Conservation (phyloP, 2,113 vertebrate species). For the Lonchura striata region DNA sequence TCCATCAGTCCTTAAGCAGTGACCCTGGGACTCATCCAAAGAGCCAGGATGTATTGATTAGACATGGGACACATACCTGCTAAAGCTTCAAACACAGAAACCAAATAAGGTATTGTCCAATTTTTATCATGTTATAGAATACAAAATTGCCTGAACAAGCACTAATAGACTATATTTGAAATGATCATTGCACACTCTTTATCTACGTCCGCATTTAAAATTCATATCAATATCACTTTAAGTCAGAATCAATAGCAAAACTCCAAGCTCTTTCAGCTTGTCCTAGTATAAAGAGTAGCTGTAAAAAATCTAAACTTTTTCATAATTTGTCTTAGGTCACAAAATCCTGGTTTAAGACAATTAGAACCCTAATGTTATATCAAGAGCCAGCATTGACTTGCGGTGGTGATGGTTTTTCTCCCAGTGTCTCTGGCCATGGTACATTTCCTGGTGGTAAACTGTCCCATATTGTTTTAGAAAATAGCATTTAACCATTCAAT, state of each 20-base stretch:
- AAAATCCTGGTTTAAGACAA: neutral
- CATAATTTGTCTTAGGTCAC: neutral
- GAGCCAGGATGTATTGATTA: neutral
- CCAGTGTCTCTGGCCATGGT: neutral
- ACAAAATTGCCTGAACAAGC: slow-evolving; percentile 26
- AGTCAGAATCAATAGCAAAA: slow-evolving; percentile 27
- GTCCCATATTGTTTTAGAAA: neutral
- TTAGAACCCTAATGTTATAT: neutral
- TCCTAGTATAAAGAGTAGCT: neutral
- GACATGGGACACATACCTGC: neutral
- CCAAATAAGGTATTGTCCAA: neutral
- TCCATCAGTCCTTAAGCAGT: slow-evolving; percentile 2
- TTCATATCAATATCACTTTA: slow-evolving; percentile 34
- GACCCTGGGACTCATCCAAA: neutral
- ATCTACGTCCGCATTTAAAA: neutral
- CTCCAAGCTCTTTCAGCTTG: neutral
- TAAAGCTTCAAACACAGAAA: neutral
- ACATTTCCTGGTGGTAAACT: neutral
- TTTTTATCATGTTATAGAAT: slow-evolving; percentile 20
- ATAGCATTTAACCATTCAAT: neutral
- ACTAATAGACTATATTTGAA: slow-evolving; percentile 2
- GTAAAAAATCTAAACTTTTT: neutral
- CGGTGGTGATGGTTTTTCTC: neutral
- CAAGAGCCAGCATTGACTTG: neutral
- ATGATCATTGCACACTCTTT: neutral